Base-by-base conservation (phyloP, 2,113 vertebrate genomes). In the Nothoprocta pentlandii region DNA sequence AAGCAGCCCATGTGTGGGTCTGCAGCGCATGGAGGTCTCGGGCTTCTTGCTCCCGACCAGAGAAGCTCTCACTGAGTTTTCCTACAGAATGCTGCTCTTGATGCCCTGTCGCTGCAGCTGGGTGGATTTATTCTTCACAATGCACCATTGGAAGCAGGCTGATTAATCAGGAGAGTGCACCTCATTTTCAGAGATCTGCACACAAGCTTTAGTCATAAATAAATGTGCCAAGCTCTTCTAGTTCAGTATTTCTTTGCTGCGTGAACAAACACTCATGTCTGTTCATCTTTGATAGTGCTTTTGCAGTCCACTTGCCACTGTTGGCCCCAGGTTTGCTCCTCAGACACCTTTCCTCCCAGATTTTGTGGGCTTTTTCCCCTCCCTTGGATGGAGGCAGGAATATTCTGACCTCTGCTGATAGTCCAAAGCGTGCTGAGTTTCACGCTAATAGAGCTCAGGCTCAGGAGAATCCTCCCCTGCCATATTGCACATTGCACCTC, bases 261-360 rank as follows among this genome's bases (percentile, higher is more conserved):
- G 58, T 92, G 91, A 95, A 91, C 91, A 92, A 95, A 95, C 81
- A 94, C 78, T 34, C 26, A 68, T 91, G 88, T 69, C 90, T 79
- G 86, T 46, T 84, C 2, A 0, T 41, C 70, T 84, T 75, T 25
- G 62, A 75, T 12, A 81, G 23, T 4, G 10, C n/a, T 76, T 88
- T 75, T 4, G 2, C 69, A 62, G 41, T 41, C 67, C 59, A 44
- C 81, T 80, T 86, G 90, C 47, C 53, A 15, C 73, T 0, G 0
- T 53, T 75, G 80, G 30, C 67, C 86, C 70, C 78, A 44, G 36
- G 22, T 62, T 92, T 94, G 78, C 44, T 49, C 59, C 79, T 76
- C 34, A 76, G 82, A n/a, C 3, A 0, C 66, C 64, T 87, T 67
- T 11, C 64, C 74, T 90, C 56, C 21, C 59, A 69, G 67, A 26